Evolutionary conservation across 1,140 invertebrate genomes (phyloP).

Genomic region (Chrysopa pallens): DNA sequence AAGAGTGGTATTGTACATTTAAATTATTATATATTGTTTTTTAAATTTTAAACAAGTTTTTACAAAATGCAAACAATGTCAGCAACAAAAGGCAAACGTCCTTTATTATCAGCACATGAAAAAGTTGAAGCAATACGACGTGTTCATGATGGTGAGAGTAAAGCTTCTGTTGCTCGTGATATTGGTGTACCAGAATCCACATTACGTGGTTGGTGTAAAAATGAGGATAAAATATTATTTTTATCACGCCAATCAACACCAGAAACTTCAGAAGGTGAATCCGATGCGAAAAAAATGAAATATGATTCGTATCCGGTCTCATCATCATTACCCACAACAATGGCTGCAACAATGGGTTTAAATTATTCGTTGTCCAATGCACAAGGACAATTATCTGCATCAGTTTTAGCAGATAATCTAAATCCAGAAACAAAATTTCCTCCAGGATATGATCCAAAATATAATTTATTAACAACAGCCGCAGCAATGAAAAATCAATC

Average conservation of each 20-base stretch:
- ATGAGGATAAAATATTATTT: constrained; percentile 54
- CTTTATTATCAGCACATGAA: constrained; percentile 47
- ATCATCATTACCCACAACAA: constrained; percentile 21
- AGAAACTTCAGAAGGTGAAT: constrained; percentile 25
- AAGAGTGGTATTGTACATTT: constrained; percentile 9
- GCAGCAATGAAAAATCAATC: not conserved
- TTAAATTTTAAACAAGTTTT: constrained; percentile 7
- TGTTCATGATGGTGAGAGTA: constrained; percentile 63
- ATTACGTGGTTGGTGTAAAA: constrained; percentile 68
- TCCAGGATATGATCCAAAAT: not conserved
- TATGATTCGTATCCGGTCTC: constrained; percentile 27
- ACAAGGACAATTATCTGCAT: not conserved
- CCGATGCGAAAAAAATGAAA: constrained; percentile 10
- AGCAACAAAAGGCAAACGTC: constrained; percentile 38
- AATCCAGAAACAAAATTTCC: too few species aligned
- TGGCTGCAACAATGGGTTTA: constrained; percentile 6
- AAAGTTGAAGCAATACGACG: constrained; percentile 61
- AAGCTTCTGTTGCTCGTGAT: constrained; percentile 61
- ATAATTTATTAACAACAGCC: not conserved
- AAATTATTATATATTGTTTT: constrained; percentile 9
- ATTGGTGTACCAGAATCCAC: constrained; percentile 71
- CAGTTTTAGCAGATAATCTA: not conserved
- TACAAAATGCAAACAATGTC: constrained; percentile 9
- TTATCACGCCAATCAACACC: constrained; percentile 46
- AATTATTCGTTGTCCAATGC: constrained; percentile 5